Evolutionary conservation across 2,113 vertebrate genomes (phyloP), one percentile per base, ranked within the genome.

Genomic region (Dasyornis broadbenti): DNA sequence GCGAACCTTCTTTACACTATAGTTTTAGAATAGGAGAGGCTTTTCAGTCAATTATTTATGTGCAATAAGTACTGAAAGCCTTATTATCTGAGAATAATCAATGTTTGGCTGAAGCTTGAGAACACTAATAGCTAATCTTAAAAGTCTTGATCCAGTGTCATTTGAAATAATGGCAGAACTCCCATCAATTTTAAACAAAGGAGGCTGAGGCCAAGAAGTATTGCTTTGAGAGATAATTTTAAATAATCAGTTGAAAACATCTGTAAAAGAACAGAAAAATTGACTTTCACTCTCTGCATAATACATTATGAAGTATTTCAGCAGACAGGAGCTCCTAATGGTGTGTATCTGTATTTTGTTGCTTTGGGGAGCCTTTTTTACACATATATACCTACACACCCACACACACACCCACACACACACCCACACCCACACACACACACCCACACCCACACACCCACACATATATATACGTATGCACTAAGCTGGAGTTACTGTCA

Each of bases 1-100:
- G 42, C 53, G 54, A 90, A 42, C 8, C 12, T 0, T 3, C 50
- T 93, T 92, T 92, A 79, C 70, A 21, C 63, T 60, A 27, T 27
- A 30, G 37, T 78, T 96, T 94, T 73, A 78, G 68, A 82, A 69
- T 22, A 88, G 35, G 42, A 77, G 52, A 90, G 60, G 76, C 59
- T 93, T 90, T 92, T 31, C 79, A 83, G 95, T 96, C 90, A 94
- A 95, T 97, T 95, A 96, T 96, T 95, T 93, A 97, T 94, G 87
- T 94, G 79, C 85, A 75, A 5, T 90, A 81, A 93, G 87, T 83
- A 86, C 84, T 83, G 88, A 92, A 92, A 92, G 82, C 70, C 56
- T 54, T 94, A 79, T 90, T 96, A 83, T 95, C 93, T 95, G 79
- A 35, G 82, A 95, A 94, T 94, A 96, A 96, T 94, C 95, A 90